Evolutionary conservation across 2,113 vertebrate genomes (phyloP).

Genomic region (Trinectes maculatus): DNA sequence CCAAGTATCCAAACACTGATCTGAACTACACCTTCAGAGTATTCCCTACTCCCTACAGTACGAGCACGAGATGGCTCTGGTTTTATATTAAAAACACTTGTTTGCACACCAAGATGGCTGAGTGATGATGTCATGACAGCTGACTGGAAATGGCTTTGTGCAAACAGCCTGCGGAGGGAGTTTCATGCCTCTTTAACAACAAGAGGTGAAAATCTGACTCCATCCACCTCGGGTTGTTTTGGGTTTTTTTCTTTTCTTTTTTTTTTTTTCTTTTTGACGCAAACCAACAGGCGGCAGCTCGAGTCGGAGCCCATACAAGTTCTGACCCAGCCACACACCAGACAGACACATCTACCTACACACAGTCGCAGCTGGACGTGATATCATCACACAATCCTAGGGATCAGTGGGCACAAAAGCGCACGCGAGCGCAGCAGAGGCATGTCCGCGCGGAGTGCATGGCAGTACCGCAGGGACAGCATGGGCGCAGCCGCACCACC

Average conservation of each 20-base stretch:
- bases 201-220: too few relatives aligned
- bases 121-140: conserved; percentile 72
- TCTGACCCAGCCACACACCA: too few relatives aligned
- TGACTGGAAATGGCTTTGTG: conserved; percentile 48
- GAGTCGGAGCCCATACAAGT: too few relatives aligned
- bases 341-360: neutral
- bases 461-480: conserved; percentile 41
- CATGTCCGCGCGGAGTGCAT: neutral
- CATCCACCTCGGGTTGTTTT: too few relatives aligned
- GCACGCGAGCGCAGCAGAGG: conserved; percentile 1
- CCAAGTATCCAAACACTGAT: too few relatives aligned
- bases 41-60: conserved; percentile 5
- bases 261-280: too few relatives aligned
- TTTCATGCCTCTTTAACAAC: neutral
- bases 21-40: too few relatives aligned
- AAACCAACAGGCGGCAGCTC: too few relatives aligned
- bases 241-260: too few relatives aligned
- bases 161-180: conserved; percentile 37
- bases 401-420: neutral
- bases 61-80: conserved; percentile 12
- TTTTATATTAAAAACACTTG: conserved; percentile 65
- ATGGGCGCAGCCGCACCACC: conserved; percentile 40
- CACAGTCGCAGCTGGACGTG: neutral
- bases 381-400: neutral
- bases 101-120: conserved; percentile 73